These are phyloP conservation scores for Mus caroli DNA, from an alignment of 2,797 vertebrate species.

Conservation along the genomic window DNA sequence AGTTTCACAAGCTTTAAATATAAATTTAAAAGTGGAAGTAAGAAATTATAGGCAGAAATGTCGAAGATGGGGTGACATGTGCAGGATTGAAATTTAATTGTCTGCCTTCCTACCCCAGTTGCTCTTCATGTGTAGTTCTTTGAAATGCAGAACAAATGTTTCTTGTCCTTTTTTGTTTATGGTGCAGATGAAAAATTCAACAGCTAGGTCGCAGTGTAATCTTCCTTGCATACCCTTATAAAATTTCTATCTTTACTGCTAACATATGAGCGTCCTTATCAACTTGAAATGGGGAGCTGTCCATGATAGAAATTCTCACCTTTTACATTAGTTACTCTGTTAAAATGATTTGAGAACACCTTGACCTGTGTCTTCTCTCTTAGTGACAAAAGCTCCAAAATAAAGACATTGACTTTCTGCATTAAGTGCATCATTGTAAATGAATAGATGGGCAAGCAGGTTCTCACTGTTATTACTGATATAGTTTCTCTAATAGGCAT, in stretches of 20 bases:
- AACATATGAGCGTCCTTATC: conserved; percentile 68
- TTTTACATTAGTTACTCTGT: conserved; percentile 75
- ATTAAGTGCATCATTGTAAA: conserved; percentile 77
- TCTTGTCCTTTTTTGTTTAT: conserved; percentile 79
- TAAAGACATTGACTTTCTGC: conserved; percentile 71
- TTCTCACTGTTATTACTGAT: conserved; percentile 83
- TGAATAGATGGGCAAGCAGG: conserved; percentile 73
- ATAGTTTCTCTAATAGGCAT: conserved; percentile 81
- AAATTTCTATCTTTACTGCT: conserved; percentile 75
- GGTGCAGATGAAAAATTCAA: conserved; percentile 81
- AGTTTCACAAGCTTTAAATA: conserved; percentile 28
- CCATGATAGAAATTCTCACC: conserved; percentile 66
- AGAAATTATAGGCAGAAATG: conserved; percentile 58
- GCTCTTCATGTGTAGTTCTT: conserved; percentile 65
- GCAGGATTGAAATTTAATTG: conserved; percentile 59
- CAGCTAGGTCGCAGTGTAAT: conserved; percentile 61
- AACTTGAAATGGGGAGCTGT: conserved; percentile 79
- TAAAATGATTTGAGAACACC: conserved; percentile 80
- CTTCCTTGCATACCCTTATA: conserved; percentile 75
- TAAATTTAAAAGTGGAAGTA: conserved; percentile 20
- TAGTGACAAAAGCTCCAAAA: conserved; percentile 72
- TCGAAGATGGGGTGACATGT: conserved; percentile 49
- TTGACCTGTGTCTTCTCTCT: conserved; percentile 78
- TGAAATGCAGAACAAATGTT: conserved; percentile 71
- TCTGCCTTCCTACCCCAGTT: conserved; percentile 6